phyloP scores from a whole-genome alignment of 1,140 invertebrate species.

The Ctenoplectra terminalis region DNA sequence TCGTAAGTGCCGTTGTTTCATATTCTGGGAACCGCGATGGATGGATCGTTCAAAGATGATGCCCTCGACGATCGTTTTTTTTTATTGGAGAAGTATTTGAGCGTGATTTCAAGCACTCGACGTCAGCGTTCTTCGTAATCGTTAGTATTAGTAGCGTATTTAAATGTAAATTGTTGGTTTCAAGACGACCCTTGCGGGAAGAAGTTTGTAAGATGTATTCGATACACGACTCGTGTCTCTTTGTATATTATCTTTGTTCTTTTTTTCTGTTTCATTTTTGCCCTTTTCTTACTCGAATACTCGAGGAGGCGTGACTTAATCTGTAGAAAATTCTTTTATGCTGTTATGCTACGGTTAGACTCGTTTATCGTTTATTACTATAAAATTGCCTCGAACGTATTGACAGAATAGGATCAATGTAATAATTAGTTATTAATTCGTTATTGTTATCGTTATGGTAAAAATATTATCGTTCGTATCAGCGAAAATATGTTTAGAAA shows the following conservation, averaged over 20 bases:
- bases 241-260: conserved; percentile 5
- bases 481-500: background rate
- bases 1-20: too few relatives aligned
- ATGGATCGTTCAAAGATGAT: background rate
- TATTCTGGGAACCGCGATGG: background rate
- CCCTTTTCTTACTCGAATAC: background rate
- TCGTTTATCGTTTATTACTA: background rate
- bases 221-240: too few relatives aligned
- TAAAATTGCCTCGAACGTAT: conserved; percentile 5
- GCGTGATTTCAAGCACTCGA: background rate
- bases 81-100: background rate
- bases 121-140: conserved; percentile 14
- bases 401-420: background rate
- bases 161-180: conserved; percentile 22
- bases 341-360: background rate
- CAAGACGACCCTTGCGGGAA: too few relatives aligned
- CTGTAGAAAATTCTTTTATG: background rate
- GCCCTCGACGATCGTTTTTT: background rate
- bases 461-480: background rate
- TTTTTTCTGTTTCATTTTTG: background rate
- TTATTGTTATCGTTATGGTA: background rate
- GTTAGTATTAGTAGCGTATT: conserved; percentile 41
- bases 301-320: conserved; percentile 19
- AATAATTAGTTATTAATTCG: background rate
- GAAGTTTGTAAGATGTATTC: background rate